These are phyloP conservation scores for Myotis planiceps DNA, from an alignment of 2,797 vertebrate species.

Conservation along the genomic window DNA sequence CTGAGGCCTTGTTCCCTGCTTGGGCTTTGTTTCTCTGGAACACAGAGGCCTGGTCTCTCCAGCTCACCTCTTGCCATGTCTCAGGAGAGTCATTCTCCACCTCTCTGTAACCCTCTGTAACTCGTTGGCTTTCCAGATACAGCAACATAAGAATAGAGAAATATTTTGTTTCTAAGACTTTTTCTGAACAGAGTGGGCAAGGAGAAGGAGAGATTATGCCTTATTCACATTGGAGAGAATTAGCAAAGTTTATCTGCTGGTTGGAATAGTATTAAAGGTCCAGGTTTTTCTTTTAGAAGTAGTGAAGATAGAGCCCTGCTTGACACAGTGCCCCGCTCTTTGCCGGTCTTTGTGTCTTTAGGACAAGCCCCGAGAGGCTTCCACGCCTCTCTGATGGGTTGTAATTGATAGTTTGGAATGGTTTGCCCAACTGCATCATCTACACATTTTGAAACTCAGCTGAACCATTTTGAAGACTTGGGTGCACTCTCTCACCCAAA, in stretches of 20 bases:
- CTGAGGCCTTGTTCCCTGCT: background rate
- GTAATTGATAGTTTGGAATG: background rate
- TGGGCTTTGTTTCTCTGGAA: conserved; percentile 8
- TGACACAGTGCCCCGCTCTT: background rate
- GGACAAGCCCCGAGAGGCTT: background rate
- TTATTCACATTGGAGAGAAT: background rate
- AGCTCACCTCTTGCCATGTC: background rate
- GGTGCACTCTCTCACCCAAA: background rate
- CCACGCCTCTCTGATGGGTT: background rate
- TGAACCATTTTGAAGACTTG: background rate
- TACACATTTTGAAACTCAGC: background rate
- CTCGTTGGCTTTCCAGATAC: background rate
- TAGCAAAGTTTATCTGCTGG: background rate
- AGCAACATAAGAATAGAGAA: background rate
- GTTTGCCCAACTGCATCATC: background rate
- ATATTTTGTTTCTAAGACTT: conserved; percentile 7
- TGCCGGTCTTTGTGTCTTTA: background rate
- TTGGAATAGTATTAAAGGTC: background rate
- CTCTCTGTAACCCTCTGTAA: background rate
- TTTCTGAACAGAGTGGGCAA: background rate
- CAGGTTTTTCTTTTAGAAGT: background rate
- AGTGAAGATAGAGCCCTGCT: background rate
- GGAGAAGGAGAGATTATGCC: background rate
- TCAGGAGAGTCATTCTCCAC: background rate
- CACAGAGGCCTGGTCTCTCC: background rate